Base-by-base conservation (phyloP, 2,113 vertebrate species). In the Nesoenas mayeri region DNA sequence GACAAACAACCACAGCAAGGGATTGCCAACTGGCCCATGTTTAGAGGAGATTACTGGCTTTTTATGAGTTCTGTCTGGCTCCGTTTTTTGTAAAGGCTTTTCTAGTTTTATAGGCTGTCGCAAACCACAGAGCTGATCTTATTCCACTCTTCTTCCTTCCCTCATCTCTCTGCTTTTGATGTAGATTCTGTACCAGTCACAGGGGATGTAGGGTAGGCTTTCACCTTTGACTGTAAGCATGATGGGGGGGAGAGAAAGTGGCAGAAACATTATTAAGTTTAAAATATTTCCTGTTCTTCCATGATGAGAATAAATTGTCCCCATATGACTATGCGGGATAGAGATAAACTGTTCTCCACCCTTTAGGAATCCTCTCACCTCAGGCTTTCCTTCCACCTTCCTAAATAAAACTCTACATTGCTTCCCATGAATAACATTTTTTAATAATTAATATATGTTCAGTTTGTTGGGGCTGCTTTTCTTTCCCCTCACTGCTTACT, bases 251-350 rank as follows among this genome's bases (percentile, higher is more conserved):
- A 94, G 54, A 94, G 72, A 36, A 91, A 94, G 84, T 74, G 51
- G 92, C 83, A 95, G 95, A 89, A 93, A 96, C 47, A 95, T 92
- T 95, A 96, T 95, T 96, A 97, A 96, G 85, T 96, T 97, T 85
- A 97, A 97, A 96, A 95, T 94, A 92, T 96, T 94, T 95, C 65
- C 81, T 91, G 51, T 80, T 73, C 81, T 69, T 96, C 84, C 70
- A 92, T 91, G 82, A 97, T 95, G 95, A 97, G 94, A 95, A 94
- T 96, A 96, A 97, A 96, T 95, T 88, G 93, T 53, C 85, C 96
- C 91, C 88, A 85, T 81, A 85, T 91, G 96, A 96, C 72, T 80
- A 82, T 18, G 81, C 2, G 4, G 85, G 82, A 94, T 56, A 91
- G 4, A 85, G 82, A 94, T 56, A 92, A 96, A 94, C 65, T 79